Evolutionary conservation across 2,113 vertebrate species (phyloP).

Genomic region (Onychostruthus taczanowskii): DNA sequence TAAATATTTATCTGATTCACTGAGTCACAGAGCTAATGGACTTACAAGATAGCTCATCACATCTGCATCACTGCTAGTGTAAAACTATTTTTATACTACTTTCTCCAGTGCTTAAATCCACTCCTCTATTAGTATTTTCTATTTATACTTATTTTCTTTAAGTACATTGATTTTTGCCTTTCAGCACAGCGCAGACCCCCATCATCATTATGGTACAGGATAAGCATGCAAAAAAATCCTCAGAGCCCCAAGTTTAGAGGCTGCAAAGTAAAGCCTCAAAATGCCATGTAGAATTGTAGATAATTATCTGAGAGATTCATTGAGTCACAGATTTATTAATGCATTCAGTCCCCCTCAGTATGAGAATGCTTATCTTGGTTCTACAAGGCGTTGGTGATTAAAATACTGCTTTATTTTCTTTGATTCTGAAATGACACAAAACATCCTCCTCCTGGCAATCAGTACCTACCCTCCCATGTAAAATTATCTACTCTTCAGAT

Average conservation of each 20-base stretch:
- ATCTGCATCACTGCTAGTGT: neutral
- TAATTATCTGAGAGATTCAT: neutral
- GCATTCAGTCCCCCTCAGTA: neutral
- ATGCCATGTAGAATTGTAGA: neutral
- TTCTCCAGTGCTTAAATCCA: neutral
- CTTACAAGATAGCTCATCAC: neutral
- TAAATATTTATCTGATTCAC: neutral
- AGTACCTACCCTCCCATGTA: neutral
- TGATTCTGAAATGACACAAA: neutral
- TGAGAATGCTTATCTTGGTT: neutral
- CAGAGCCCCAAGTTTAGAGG: neutral
- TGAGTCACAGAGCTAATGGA: neutral
- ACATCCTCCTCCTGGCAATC: neutral
- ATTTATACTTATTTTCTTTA: neutral
- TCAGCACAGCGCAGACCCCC: neutral
- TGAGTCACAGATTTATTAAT: neutral
- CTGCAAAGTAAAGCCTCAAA: neutral
- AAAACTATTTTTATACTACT: neutral
- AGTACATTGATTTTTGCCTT: constrained; percentile 21
- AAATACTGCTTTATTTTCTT: neutral
- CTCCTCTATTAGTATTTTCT: neutral
- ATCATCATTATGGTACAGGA: neutral
- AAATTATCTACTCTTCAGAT: neutral
- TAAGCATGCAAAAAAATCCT: neutral
- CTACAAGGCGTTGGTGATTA: neutral